Conservation (phyloP, 1,140 invertebrate genomes). For the Hormaphis cornu region DNA sequence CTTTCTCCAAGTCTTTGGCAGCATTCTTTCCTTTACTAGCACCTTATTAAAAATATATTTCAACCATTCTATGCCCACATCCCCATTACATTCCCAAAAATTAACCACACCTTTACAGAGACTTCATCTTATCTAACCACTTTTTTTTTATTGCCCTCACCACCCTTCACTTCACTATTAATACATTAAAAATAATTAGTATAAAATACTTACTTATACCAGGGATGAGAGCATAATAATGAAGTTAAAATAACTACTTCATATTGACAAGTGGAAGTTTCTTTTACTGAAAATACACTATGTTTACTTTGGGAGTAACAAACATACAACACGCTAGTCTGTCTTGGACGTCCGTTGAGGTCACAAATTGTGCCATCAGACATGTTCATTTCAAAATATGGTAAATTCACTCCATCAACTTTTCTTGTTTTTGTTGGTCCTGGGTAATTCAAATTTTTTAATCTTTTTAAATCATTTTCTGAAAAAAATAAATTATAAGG, state of each 20-base stretch:
- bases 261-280: constrained; percentile 89
- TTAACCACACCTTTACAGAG: too few species aligned
- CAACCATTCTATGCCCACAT: too few species aligned
- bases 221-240: constrained; percentile 75
- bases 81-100: too few species aligned
- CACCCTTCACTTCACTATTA: too few species aligned
- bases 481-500: background rate
- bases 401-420: constrained; percentile 75
- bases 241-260: constrained; percentile 79
- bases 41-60: too few species aligned
- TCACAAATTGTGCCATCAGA: constrained; percentile 80
- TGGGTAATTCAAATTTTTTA: constrained; percentile 17
- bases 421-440: constrained; percentile 47
- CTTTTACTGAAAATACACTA: constrained; percentile 86
- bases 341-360: constrained; percentile 69
- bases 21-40: too few species aligned
- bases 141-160: too few species aligned
- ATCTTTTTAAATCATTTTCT: constrained; percentile 19
- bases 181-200: background rate
- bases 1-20: too few species aligned
- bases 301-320: constrained; percentile 78
- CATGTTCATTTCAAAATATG: constrained; percentile 72
- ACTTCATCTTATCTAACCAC: too few species aligned
- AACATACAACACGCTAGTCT: constrained; percentile 71
- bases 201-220: constrained; percentile 55